Base-by-base conservation (phyloP, 2,113 vertebrate genomes). In the Urocitellus parryii region DNA sequence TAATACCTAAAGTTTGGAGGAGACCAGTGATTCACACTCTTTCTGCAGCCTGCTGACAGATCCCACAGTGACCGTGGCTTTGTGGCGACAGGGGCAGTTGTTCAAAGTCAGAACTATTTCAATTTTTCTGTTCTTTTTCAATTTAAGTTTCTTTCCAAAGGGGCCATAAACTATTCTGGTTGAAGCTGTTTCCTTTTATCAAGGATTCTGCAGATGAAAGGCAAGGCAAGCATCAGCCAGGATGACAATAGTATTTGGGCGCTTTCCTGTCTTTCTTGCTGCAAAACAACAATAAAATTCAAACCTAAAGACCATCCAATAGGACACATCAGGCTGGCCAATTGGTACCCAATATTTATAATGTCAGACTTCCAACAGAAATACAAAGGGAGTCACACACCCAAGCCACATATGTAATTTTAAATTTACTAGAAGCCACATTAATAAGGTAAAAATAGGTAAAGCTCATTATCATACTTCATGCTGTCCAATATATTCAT, bases 101-200 rank as follows among this genome's bases (percentile, higher is more conserved):
- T 95, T 97, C 94, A 88, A 96, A 96, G 93, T 95, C 58, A 77
- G 61, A 84, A 86, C 76, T 56, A 34, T 96, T 97, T 96, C 90
- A 72, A 93, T 82, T 87, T 91, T 73, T 63, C 86, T 87, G 70
- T 80, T 87, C 63, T 61, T 89, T 91, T 90, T 94, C 82, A 61
- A 51, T 92, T 77, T 93, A 72, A 83, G 37, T 76, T 95, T 94
- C 53, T 86, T 91, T 92, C 79, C 72, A 95, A 93, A 93, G 51
- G 20, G 58, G 45, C 82, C 87, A 56, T 90, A 56, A 63, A 56
- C 90, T 96, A 77, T 93, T 93, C 89, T 73, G 61, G 89, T 48
- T 84, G 83, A 90, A 94, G 87, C 32, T 2, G 13, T 32, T 96
- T 61, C 87, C 53, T 97, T 95, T 95, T 65, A 95, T 95, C 86